Base-by-base conservation (phyloP, 2,113 vertebrate species). In the Marcusenius ussheri region DNA sequence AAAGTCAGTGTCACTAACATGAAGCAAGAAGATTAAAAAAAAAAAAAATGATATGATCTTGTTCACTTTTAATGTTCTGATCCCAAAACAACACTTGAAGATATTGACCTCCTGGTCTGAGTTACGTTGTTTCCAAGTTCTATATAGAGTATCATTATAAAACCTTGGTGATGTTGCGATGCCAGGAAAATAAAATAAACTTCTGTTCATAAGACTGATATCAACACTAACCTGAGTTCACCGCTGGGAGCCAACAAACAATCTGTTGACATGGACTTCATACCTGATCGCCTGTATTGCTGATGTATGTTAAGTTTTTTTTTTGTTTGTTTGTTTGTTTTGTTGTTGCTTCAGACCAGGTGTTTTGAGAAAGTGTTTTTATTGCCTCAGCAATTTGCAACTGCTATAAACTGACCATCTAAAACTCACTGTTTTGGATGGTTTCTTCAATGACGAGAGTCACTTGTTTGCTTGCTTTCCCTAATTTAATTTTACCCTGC, bases 51-150 rank as follows among this genome's bases (percentile, higher is more conserved):
- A 19, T 93, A 94, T 91, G 91, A 95, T 92, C 94, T 91, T 94
- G 93, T 94, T 96, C 94, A 94, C 27, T 93, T 92, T 94, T 93
- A 93, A 95, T 91, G 92, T 95, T 90, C 89, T 93, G 92, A 95
- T 94, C 93, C 93, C 92, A 92, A 93, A 92, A 93, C 90, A 92
- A 93, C 92, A 94, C 93, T 94, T 95, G 94, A 95, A 94, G 92
- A 94, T 93, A 94, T 95, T 95, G 94, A 95, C 93, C 94, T 95
- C 95, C 93, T 94, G 94, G 94, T 95, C 94, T 92, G 93, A 95
- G 95, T 95, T 95, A 94, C 95, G 95, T 95, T 96, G 95, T 96
- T 95, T 96, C 93, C 94, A 94, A 96, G 95, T 94, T 95, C 95
- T 94, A 80, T 80, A 95, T 95, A 95, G 94, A 96, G 95, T 94